Conservation (phyloP, 37 sponge, comb jelly and placozoan species). For the Ephydatia muelleri region DNA sequence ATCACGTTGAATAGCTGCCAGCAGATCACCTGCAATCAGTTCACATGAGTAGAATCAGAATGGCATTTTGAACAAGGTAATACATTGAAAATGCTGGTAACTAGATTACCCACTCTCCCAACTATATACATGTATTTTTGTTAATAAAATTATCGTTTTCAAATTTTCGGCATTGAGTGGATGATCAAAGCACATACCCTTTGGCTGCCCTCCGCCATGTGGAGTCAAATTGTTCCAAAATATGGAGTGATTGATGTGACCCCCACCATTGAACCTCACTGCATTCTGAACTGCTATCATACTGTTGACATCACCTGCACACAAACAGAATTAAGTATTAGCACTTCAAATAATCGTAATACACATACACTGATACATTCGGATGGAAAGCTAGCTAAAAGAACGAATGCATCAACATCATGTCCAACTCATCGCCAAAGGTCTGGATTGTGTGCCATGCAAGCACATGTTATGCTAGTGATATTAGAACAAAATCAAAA, state of each 20-base stretch:
- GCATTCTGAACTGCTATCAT: conserved; percentile 78
- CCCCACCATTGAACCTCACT: conserved; percentile 98
- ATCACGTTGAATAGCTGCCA: conserved; percentile 73
- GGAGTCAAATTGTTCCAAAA: conserved; percentile 96
- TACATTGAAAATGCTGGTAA: no score
- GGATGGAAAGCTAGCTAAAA: no score
- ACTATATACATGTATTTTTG: no score
- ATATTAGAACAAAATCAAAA: no score
- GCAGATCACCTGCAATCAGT: conserved; percentile 62
- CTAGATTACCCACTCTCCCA: no score
- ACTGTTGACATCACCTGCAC: conserved; percentile 69
- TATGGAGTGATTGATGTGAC: conserved; percentile 99
- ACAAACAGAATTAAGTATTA: background rate
- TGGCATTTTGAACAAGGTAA: background rate
- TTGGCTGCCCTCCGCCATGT: conserved; percentile 86
- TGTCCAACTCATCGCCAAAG: no score
- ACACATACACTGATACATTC: no score
- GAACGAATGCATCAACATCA: no score
- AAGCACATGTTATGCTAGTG: no score
- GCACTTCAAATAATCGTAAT: no score
- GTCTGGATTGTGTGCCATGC: no score
- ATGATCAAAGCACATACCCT: conserved; percentile 39
- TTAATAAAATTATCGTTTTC: no score
- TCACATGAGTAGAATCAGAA: background rate
- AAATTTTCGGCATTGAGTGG: background rate